Evolutionary conservation across 2,888 invertebrate species (phyloP).

Genomic region (Caradrina kadenii): DNA sequence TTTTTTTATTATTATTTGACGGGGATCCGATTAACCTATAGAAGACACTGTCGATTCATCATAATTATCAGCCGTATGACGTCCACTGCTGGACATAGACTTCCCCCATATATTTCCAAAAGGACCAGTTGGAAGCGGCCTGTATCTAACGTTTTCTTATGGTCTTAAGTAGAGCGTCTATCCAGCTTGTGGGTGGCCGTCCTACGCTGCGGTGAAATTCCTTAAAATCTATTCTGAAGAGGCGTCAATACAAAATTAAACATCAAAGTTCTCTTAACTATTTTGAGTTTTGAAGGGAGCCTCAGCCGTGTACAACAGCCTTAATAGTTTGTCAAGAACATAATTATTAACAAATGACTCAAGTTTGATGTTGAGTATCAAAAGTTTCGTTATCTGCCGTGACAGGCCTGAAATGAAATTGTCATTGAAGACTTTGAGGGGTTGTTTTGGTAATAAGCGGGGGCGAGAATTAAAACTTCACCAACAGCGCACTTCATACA

Average conservation of each 20-base stretch:
- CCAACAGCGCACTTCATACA: no score
- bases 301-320: constrained; percentile 9
- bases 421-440: constrained; percentile 38
- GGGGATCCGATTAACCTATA: no score
- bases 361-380: constrained; percentile 57
- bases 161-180: no score
- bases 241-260: background rate
- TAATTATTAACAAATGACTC: constrained; percentile 61
- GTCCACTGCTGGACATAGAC: no score
- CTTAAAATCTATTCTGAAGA: background rate
- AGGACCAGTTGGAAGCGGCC: no score
- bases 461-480: background rate
- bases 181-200: no score
- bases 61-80: no score
- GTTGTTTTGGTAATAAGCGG: constrained; percentile 5
- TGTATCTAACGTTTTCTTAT: no score
- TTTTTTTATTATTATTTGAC: no score
- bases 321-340: constrained; percentile 49
- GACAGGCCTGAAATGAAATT: constrained; percentile 52
- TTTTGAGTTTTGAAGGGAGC: constrained; percentile 14
- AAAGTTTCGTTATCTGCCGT: constrained; percentile 59
- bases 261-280: constrained; percentile 8
- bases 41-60: no score
- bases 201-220: background rate
- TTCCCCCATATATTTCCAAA: no score